Percentiles rank a stretch among this genome's conserved stretches.
phyloP scores from a whole-genome alignment of 2,113 vertebrate genomes.

The Columba janthina region DNA sequence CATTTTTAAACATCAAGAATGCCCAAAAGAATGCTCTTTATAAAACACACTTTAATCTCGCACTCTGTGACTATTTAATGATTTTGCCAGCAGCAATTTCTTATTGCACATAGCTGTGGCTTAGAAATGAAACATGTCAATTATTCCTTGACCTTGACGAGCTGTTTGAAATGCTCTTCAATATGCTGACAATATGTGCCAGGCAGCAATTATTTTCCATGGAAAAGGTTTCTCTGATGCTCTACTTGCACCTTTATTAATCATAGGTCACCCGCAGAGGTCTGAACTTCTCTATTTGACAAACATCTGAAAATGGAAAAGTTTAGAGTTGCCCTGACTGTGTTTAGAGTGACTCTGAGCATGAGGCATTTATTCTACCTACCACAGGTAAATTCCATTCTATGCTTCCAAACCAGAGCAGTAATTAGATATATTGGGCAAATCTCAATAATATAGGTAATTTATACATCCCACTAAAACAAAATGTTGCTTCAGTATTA shows the following conservation, averaged over 20 bases:
- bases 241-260: not conserved
- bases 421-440: not conserved
- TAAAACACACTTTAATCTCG: conserved; percentile 25
- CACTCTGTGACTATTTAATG: not conserved
- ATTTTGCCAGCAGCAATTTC: conserved; percentile 5
- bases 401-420: not conserved
- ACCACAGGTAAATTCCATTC: not conserved
- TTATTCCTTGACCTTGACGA: no score
- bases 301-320: not conserved
- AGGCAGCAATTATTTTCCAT: no score
- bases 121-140: no score
- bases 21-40: not conserved
- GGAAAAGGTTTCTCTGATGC: not conserved
- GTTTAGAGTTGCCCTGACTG: not conserved
- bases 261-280: not conserved
- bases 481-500: not conserved
- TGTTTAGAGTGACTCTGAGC: not conserved
- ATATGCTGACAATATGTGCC: no score
- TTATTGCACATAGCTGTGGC: not conserved
- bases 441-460: not conserved
- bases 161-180: no score
- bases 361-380: not conserved
- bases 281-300: not conserved
- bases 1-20: conserved; percentile 33
- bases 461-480: not conserved